Conservation (phyloP, 2,888 invertebrate species). For the Pherbina coryleti region DNA sequence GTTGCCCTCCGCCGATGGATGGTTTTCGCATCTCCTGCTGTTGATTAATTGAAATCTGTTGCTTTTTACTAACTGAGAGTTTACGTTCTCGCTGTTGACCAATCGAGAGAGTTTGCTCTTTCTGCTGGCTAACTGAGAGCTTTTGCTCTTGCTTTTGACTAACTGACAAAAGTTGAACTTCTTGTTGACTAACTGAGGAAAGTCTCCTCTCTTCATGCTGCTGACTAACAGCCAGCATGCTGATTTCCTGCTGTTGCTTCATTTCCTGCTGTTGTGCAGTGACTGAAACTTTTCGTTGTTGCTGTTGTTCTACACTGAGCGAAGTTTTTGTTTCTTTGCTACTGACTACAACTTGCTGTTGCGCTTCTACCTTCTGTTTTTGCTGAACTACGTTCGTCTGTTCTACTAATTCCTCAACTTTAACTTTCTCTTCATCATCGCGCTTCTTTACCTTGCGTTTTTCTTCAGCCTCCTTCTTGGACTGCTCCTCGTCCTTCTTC, state of each 20-base stretch:
- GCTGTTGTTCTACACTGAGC: background rate
- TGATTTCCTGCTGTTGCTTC: constrained; percentile 12
- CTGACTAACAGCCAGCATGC: constrained; percentile 31
- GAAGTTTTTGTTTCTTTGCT: background rate
- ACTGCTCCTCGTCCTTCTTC: constrained; percentile 71
- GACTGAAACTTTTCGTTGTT: constrained; percentile 43
- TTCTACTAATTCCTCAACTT: constrained; percentile 36
- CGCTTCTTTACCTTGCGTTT: constrained; percentile 68
- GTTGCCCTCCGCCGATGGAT: constrained; percentile 15
- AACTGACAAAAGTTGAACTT: background rate
- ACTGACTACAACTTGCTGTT: background rate
- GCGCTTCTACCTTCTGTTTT: constrained; percentile 18
- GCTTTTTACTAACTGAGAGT: constrained; percentile 30
- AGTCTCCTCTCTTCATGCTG: background rate
- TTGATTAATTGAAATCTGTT: background rate
- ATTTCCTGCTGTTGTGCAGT: constrained; percentile 34
- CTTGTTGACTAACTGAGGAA: constrained; percentile 7
- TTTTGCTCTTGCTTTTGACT: constrained; percentile 23
- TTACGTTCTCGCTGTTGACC: constrained; percentile 4
- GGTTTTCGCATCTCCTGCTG: constrained; percentile 36
- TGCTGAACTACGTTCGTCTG: constrained; percentile 24
- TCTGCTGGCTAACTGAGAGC: constrained; percentile 11
- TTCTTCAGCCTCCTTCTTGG: constrained; percentile 70
- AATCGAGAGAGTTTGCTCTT: constrained; percentile 14
- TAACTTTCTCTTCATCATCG: constrained; percentile 56